Evolutionary conservation across 2,888 invertebrate genomes (phyloP).

Genomic region (Bombyx huttoni): DNA sequence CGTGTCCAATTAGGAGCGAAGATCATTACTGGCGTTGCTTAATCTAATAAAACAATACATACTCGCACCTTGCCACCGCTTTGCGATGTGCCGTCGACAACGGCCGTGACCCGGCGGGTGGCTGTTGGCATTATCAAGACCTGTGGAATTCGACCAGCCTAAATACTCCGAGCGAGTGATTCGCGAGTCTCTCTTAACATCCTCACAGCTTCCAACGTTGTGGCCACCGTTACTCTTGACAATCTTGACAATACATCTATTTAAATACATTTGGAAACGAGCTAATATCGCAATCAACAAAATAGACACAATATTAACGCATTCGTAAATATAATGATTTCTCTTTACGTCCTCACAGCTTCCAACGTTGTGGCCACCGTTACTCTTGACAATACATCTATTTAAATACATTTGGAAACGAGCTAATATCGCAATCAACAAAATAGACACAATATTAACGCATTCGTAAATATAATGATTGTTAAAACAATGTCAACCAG

Average conservation of each 20-base stretch:
- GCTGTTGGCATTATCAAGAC: conserved; percentile 96
- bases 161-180: not conserved
- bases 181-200: not conserved
- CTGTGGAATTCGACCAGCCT: conserved; percentile 16
- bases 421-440: no score
- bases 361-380: not conserved
- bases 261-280: not conserved
- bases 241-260: not conserved
- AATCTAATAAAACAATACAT: no score
- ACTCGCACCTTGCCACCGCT: conserved; percentile 77
- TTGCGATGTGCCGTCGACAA: conserved; percentile 82
- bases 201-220: not conserved
- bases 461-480: no score
- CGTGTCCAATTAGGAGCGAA: no score
- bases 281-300: no score
- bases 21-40: no score
- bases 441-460: no score
- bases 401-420: not conserved
- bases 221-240: not conserved
- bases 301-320: no score
- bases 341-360: not conserved
- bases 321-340: no score
- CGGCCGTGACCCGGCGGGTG: conserved; percentile 82
- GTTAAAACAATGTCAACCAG: no score
- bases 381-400: not conserved